Percentiles rank a stretch among this genome's conserved stretches.
phyloP scores from a whole-genome alignment of 2,797 vertebrate genomes.

The Hybognathus amarus region DNA sequence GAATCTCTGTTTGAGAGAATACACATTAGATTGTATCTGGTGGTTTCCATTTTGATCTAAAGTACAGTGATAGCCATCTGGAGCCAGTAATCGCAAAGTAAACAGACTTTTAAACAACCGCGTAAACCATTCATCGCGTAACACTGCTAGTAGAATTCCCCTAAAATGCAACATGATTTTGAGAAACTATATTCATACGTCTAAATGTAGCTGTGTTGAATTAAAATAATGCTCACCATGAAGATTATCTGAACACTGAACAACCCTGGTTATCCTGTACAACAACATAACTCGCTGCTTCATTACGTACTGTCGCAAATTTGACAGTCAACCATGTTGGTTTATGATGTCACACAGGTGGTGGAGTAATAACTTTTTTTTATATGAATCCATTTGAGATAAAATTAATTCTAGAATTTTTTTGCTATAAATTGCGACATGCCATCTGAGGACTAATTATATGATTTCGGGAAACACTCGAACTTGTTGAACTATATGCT shows the following conservation, averaged over 20 bases:
- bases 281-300: neutral
- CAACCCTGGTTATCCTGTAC: neutral
- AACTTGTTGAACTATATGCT: neutral
- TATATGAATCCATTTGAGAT: neutral
- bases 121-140: slow-evolving; percentile 19
- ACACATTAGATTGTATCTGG: slow-evolving; percentile 47
- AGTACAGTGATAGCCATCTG: slow-evolving; percentile 45
- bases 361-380: neutral
- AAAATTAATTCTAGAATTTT: neutral
- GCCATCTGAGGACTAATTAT: neutral
- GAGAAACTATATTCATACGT: neutral
- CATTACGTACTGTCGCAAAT: too few species aligned
- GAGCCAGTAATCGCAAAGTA: slow-evolving; percentile 42
- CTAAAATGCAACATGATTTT: neutral
- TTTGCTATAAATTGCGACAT: neutral
- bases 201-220: neutral
- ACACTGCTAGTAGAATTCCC: slow-evolving; percentile 37
- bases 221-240: neutral
- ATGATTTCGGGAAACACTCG: neutral
- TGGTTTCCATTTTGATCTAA: slow-evolving; percentile 49
- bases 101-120: slow-evolving; percentile 43
- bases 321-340: neutral
- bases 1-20: slow-evolving; percentile 28
- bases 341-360: neutral
- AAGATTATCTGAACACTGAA: neutral